A percentile compares a stretch with the other conserved stretches of the same genome.
These are phyloP conservation scores for Acropora yongei DNA, from an alignment of 64 coral and sea anemone genomes.

Conservation along the genomic window DNA sequence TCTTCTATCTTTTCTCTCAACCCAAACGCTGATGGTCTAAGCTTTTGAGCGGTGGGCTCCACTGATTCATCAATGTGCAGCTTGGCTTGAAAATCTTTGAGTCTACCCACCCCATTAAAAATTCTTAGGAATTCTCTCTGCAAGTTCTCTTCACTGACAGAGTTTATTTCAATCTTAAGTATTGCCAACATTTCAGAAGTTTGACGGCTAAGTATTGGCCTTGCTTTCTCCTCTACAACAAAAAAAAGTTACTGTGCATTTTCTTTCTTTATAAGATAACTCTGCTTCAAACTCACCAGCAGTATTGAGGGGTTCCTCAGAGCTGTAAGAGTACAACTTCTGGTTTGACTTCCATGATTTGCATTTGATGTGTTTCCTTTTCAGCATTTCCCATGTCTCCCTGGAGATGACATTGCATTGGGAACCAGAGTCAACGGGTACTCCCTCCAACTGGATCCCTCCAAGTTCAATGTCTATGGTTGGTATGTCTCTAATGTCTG, in stretches of 20 bases:
- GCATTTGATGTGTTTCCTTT: slow-evolving; percentile 30
- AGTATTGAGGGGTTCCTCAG: slow-evolving; percentile 47
- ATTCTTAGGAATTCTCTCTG: background rate
- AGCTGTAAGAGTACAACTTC: slow-evolving; percentile 58
- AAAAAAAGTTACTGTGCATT: slow-evolving; percentile 20
- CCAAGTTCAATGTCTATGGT: background rate
- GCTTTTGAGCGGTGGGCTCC: background rate
- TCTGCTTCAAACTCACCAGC: slow-evolving; percentile 60
- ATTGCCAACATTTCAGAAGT: slow-evolving; percentile 18
- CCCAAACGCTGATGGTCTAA: background rate
- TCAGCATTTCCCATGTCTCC: background rate
- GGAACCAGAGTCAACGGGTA: slow-evolving; percentile 58
- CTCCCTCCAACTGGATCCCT: slow-evolving; percentile 27
- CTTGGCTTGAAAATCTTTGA: no score
- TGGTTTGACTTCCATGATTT: background rate
- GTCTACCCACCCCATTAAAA: background rate
- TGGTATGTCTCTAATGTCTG: no score
- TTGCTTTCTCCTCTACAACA: slow-evolving; percentile 29
- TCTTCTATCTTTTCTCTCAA: background rate
- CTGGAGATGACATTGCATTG: slow-evolving; percentile 15
- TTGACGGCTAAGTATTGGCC: slow-evolving; percentile 13
- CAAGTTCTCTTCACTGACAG: slow-evolving; percentile 16
- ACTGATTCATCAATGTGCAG: no score
- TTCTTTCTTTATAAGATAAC: slow-evolving; percentile 43
- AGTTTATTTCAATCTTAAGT: slow-evolving; percentile 1